These are phyloP conservation scores for Xyrichtys novacula DNA, from an alignment of 2,797 vertebrate species.

Conservation along the genomic window DNA sequence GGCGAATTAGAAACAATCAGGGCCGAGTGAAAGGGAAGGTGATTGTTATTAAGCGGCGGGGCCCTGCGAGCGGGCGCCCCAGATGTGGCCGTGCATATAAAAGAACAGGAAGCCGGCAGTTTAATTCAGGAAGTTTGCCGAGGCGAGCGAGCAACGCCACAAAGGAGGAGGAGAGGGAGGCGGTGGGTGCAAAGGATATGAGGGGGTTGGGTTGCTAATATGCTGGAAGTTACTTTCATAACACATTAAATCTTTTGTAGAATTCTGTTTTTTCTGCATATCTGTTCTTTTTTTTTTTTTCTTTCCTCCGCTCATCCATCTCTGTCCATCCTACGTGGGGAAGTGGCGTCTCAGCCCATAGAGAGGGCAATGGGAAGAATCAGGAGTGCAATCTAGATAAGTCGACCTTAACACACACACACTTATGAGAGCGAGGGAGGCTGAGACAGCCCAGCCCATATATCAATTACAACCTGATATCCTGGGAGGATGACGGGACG, in stretches of 20 bases:
- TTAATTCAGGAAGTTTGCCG: constrained; percentile 97
- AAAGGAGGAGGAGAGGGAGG: constrained; percentile 83
- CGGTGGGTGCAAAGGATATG: constrained; percentile 32
- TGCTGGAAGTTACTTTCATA: constrained; percentile 99
- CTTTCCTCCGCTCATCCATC: constrained; percentile 41
- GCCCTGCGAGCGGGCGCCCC: constrained; percentile 96
- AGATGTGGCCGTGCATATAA: constrained; percentile 99
- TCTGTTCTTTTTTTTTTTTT: constrained; percentile 19
- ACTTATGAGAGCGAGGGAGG: constrained; percentile 39
- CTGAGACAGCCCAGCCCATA: constrained; percentile 76
- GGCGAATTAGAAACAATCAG: constrained; percentile 99
- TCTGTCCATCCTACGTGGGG: constrained; percentile 49
- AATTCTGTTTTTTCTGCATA: constrained; percentile 83
- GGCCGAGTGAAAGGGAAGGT: constrained; percentile 99
- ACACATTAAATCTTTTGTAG: constrained; percentile 87
- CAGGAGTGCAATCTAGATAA: constrained; percentile 80
- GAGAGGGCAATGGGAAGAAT: constrained; percentile 82
- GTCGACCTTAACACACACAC: constrained; percentile 71
- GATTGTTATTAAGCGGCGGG: constrained; percentile 99
- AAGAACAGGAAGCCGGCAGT: constrained; percentile 99
- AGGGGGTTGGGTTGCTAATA: constrained; percentile 91
- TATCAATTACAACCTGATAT: constrained; percentile 84
- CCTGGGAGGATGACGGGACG: constrained; percentile 71
- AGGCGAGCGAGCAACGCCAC: constrained; percentile 86
- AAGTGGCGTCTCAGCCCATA: constrained; percentile 81